Evolutionary conservation across 1,140 invertebrate species (phyloP), one percentile per base, ranked within the genome.

Genomic region (Heliconius congener): DNA sequence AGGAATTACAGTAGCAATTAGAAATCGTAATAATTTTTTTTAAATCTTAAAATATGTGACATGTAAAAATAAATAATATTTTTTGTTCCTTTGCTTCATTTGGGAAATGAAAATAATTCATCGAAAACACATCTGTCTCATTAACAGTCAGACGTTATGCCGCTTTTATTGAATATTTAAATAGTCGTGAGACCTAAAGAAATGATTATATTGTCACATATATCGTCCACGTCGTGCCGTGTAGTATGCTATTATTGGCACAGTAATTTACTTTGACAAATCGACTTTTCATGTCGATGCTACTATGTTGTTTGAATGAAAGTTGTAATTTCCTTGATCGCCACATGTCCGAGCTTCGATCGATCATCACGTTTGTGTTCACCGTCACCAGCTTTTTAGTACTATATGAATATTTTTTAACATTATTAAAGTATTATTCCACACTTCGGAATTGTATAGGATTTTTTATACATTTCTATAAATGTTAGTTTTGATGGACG

Each of bases 251-350:
- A 66, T 66, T 27, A 66, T 23, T 66, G 60, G 16, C 27, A 66
- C 27, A 66, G 60, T 66, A 66, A 66, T 66, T 66, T 66, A 66
- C 60, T 27, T 66, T 66, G 60, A 66, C 60, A 66, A 66, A 66
- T 66, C 8, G 13, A 27, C 11, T 66, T 66, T 66, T 30, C 23
- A 66, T 66, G 60, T 66, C 6, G 60, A 60, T 2, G 55, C n/a
- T 60, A 23, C 19, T 30, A 30, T 66, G 23, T 66, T 13, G 60
- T 66, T 66, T 66, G 60, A 27, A 30, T 30, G 60, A 66, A 66
- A 66, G 60, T 66, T 66, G 60, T 66, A 66, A 66, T 66, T 30
- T 66, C 27, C 11, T 66, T 5, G 60, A 30, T 30, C 9, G 27
- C 27, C 27, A 0, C 13, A 30, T 30, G 23, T 66, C 9, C 60